phyloP scores from a whole-genome alignment of 2,888 invertebrate genomes.

The Heterodera filipjevi region DNA sequence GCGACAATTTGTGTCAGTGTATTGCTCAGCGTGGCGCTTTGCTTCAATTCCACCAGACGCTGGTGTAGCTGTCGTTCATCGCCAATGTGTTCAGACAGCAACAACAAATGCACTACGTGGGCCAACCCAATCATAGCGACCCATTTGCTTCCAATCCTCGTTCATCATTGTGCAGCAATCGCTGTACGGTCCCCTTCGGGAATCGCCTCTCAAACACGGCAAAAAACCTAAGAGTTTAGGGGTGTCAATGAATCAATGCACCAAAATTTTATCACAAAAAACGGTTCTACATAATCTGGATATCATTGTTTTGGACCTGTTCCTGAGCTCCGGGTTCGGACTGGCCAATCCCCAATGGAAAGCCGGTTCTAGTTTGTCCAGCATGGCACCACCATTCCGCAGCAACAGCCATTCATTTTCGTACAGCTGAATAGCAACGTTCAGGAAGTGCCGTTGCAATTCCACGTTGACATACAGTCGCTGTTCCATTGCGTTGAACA shows the following conservation, averaged over 20 bases:
- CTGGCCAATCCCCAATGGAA: constrained; percentile 72
- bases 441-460: constrained; percentile 73
- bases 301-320: constrained; percentile 35
- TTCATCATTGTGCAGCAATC: constrained; percentile 75
- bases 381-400: constrained; percentile 71
- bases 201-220: constrained; percentile 41
- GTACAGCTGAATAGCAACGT: constrained; percentile 88
- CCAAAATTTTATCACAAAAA: too few species aligned
- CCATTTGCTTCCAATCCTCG: constrained; percentile 96
- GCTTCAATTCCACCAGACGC: constrained; percentile 19
- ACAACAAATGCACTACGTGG: constrained; percentile 73
- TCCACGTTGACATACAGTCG: constrained; percentile 32
- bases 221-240: constrained; percentile 35
- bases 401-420: constrained; percentile 33
- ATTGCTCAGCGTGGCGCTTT: constrained; percentile 24
- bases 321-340: constrained; percentile 30
- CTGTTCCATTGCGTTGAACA: constrained; percentile 24
- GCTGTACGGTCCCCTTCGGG: constrained; percentile 35
- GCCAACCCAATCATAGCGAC: constrained; percentile 94
- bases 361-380: constrained; percentile 90
- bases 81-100: constrained; percentile 22
- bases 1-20: constrained; percentile 23
- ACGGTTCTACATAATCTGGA: too few species aligned
- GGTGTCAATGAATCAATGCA: not conserved
- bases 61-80: not conserved